Percentiles rank a stretch among this genome's conserved stretches.
Evolutionary conservation across 2,797 vertebrate genomes (phyloP).

Genomic region (Lophotriccus pileatus): DNA sequence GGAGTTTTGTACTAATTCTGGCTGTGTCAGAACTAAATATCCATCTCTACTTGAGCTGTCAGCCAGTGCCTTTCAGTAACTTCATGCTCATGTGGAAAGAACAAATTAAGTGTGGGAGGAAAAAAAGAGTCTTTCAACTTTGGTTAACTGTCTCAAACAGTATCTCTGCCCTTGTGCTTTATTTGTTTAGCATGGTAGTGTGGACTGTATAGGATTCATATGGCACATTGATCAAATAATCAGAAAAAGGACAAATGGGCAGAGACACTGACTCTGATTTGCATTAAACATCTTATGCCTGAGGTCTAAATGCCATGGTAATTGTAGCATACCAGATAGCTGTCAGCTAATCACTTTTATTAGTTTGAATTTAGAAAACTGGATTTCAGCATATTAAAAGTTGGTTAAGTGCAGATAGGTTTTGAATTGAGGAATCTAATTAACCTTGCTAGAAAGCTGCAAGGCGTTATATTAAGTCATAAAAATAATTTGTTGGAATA

Average conservation of each 20-base stretch:
- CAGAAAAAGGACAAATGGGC: slow-evolving; percentile 57
- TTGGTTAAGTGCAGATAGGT: slow-evolving; percentile 69
- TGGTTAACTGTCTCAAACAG: slow-evolving; percentile 24
- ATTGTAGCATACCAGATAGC: slow-evolving; percentile 67
- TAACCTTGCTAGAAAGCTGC: slow-evolving; percentile 74
- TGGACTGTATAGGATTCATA: slow-evolving; percentile 23
- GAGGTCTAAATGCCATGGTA: slow-evolving; percentile 65
- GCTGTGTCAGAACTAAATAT: slow-evolving; percentile 8
- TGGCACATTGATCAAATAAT: slow-evolving; percentile 57
- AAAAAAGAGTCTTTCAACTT: not conserved
- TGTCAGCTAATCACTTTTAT: slow-evolving; percentile 75
- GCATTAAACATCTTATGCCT: slow-evolving; percentile 63
- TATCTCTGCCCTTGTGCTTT: slow-evolving; percentile 46
- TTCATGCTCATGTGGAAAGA: slow-evolving; percentile 7
- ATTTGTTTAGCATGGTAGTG: slow-evolving; percentile 21
- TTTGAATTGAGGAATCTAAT: slow-evolving; percentile 74
- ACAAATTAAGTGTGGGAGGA: slow-evolving; percentile 14
- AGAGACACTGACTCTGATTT: slow-evolving; percentile 61
- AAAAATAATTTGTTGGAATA: slow-evolving; percentile 73
- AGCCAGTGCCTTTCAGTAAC: slow-evolving; percentile 12
- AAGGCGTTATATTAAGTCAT: slow-evolving; percentile 72
- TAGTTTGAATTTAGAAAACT: slow-evolving; percentile 74
- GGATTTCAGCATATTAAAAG: slow-evolving; percentile 71
- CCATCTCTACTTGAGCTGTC: slow-evolving; percentile 8
- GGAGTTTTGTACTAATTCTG: not conserved